These are phyloP conservation scores for Phasia obesa DNA, from an alignment of 2,888 invertebrate species.

Conservation along the genomic window DNA sequence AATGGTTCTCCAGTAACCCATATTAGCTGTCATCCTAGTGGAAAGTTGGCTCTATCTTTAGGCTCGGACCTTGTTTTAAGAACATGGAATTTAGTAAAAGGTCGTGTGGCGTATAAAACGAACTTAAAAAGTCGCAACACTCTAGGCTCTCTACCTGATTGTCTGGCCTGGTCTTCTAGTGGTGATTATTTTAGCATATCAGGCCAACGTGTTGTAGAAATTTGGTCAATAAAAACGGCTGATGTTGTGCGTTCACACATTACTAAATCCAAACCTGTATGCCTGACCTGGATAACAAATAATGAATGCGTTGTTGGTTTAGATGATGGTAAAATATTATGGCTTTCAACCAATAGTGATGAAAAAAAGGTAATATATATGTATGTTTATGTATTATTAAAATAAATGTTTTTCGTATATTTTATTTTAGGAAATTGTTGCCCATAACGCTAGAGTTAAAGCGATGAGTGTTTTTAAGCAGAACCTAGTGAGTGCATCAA, in stretches of 20 bases:
- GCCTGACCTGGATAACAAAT: slow-evolving; percentile 87
- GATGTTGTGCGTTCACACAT: slow-evolving; percentile 87
- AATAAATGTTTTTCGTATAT: not conserved
- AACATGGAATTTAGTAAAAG: slow-evolving; percentile 97
- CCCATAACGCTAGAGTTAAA: slow-evolving; percentile 88
- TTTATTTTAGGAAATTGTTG: slow-evolving; percentile 77
- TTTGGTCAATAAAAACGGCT: slow-evolving; percentile 92
- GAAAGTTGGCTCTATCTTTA: slow-evolving; percentile 93
- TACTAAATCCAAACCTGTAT: slow-evolving; percentile 87
- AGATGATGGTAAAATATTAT: slow-evolving; percentile 88
- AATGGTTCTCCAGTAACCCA: slow-evolving; percentile 89
- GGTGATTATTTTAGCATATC: slow-evolving; percentile 90
- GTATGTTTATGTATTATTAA: not conserved
- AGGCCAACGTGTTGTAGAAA: slow-evolving; percentile 88
- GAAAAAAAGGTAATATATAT: slow-evolving; percentile 75
- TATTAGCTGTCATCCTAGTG: slow-evolving; percentile 93
- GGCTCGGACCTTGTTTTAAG: slow-evolving; percentile 92
- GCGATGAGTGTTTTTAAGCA: slow-evolving; percentile 85
- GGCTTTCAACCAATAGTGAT: slow-evolving; percentile 84
- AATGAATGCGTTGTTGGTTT: slow-evolving; percentile 87
- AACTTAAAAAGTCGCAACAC: slow-evolving; percentile 88
- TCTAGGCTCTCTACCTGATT: slow-evolving; percentile 81
- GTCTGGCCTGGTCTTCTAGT: slow-evolving; percentile 88
- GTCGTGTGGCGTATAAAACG: slow-evolving; percentile 94
- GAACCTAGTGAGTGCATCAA: slow-evolving; percentile 88